Percentiles rank a stretch among this genome's conserved stretches.
Evolutionary conservation across 2,113 vertebrate genomes (phyloP).

Genomic region (Sclerurus mexicanus): DNA sequence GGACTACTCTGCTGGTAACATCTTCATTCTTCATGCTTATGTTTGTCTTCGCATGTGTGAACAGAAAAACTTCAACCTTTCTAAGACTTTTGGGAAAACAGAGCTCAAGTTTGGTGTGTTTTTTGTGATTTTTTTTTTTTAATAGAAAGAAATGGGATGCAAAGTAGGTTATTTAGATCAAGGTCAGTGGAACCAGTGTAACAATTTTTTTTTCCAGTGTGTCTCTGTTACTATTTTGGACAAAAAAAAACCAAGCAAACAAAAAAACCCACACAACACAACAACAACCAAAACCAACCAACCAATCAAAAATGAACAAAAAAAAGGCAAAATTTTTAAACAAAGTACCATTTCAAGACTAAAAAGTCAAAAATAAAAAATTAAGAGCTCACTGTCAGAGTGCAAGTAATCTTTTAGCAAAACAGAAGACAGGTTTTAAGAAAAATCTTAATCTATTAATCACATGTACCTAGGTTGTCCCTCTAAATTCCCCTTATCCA

Average conservation of each 20-base stretch:
- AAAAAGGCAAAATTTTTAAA: not conserved
- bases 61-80: not conserved
- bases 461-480: not conserved
- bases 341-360: not conserved
- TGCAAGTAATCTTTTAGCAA: not conserved
- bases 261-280: not conserved
- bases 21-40: conserved; percentile 7
- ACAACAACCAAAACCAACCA: not conserved
- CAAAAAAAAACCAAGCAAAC: not conserved
- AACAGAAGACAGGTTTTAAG: not conserved
- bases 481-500: not conserved
- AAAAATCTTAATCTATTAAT: not conserved
- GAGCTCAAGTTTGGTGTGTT: not conserved
- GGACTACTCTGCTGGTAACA: not conserved
- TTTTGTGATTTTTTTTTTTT: accelerated
- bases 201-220: not conserved
- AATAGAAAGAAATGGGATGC: not conserved
- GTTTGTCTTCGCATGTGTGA: not conserved
- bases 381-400: not conserved
- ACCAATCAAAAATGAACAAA: not conserved
- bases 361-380: not conserved
- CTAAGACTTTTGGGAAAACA: not conserved
- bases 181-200: not conserved
- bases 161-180: not conserved
- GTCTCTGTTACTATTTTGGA: not conserved